These are phyloP conservation scores for Poecile atricapillus DNA, from an alignment of 2,113 vertebrate genomes.

Conservation along the genomic window DNA sequence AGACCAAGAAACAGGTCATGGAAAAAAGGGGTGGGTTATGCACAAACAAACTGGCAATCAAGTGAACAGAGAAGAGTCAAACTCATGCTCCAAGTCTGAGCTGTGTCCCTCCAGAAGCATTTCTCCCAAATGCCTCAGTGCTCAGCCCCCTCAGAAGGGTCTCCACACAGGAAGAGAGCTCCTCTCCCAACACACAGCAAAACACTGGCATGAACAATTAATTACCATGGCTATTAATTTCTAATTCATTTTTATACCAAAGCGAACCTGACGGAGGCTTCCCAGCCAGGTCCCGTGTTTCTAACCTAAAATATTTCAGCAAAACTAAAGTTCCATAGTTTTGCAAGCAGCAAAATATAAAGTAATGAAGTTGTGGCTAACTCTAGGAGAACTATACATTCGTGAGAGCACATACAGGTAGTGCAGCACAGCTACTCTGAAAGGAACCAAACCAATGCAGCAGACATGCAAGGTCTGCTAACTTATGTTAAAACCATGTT, in stretches of 20 bases:
- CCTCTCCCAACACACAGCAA: not conserved
- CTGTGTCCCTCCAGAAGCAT: not conserved
- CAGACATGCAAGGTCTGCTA: conserved; percentile 35
- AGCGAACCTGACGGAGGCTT: not conserved
- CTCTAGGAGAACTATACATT: conserved; percentile 4
- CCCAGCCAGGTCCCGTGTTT: not conserved
- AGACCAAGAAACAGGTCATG: not conserved
- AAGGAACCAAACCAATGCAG: conserved; percentile 28
- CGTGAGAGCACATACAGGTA: conserved; percentile 24
- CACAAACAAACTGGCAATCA: not conserved
- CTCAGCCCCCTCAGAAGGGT: not conserved
- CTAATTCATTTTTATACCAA: conserved; percentile 12
- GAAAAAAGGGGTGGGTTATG: not conserved
- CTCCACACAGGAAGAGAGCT: not conserved
- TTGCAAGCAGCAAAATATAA: conserved; percentile 61
- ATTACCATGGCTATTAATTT: conserved; percentile 62
- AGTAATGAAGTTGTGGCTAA: conserved; percentile 38
- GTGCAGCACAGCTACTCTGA: conserved; percentile 54
- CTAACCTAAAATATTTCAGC: conserved; percentile 46
- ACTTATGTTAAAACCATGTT: conserved; percentile 49
- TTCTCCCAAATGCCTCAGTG: not conserved
- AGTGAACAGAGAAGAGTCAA: not conserved
- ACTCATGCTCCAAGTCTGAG: not conserved
- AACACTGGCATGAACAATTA: not conserved
- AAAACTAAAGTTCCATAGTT: conserved; percentile 50